Evolutionary conservation across 2,113 vertebrate species (phyloP).

Genomic region (Brachyhypopomus gauderio): DNA sequence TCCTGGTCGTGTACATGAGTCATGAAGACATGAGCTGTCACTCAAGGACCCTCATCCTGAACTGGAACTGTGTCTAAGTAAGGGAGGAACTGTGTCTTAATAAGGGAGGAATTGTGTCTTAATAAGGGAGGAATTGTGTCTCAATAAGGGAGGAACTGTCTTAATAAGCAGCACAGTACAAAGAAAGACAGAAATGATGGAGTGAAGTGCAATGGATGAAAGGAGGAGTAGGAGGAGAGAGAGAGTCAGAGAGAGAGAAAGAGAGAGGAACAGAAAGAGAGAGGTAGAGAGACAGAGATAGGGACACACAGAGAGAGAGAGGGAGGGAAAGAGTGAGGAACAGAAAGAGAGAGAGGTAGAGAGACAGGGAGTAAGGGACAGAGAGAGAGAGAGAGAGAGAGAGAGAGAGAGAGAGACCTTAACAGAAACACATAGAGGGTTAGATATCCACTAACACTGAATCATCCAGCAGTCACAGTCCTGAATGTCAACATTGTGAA

Average conservation of each 20-base stretch:
- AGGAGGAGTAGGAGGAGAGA: not conserved
- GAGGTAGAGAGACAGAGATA: not conserved
- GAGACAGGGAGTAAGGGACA: not conserved
- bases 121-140: no score
- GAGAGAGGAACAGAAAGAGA: conserved; percentile 6
- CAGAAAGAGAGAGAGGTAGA: not conserved
- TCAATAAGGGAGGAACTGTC: conserved; percentile 46
- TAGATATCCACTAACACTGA: conserved; percentile 6
- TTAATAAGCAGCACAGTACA: conserved; percentile 31
- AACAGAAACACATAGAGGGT: conserved; percentile 10
- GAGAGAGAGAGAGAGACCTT: not conserved
- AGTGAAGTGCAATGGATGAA: not conserved
- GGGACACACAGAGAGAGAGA: conserved; percentile 4
- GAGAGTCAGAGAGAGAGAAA: not conserved
- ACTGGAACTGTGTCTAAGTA: not conserved
- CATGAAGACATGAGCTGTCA: conserved; percentile 43
- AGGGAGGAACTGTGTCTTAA: not conserved
- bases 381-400: conserved; percentile 14
- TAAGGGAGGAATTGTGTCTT: not conserved
- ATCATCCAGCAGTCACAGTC: conserved; percentile 30
- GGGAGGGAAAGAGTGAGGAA: conserved; percentile 4
- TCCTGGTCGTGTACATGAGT: conserved; percentile 29
- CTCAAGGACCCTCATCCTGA: conserved; percentile 39
- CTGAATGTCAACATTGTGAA: conserved; percentile 38
- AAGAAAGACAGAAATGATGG: conserved; percentile 23